These are phyloP conservation scores for Cacoxenus indagator DNA, from an alignment of 2,888 invertebrate species.

Conservation along the genomic window DNA sequence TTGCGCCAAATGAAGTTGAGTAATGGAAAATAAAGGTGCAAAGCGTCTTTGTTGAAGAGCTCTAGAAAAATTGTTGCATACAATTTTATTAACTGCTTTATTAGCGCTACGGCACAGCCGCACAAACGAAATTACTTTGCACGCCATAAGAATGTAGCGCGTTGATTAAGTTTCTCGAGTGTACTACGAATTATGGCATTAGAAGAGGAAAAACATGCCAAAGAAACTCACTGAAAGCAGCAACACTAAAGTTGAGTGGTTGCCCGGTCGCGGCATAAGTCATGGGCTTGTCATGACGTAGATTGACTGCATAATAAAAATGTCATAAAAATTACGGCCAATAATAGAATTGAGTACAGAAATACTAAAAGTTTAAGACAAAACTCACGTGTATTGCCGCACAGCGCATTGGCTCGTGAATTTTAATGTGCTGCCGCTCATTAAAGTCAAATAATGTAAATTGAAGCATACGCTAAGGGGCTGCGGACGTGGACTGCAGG, in stretches of 20 bases:
- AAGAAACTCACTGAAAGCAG: neutral
- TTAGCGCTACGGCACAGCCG: neutral
- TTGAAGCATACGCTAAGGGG: too few species aligned
- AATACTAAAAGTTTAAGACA: too few species aligned
- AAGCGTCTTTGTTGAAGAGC: neutral
- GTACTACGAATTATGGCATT: neutral
- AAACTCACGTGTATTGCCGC: too few species aligned
- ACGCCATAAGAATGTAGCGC: neutral
- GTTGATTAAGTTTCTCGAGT: neutral
- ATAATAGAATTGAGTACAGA: too few species aligned
- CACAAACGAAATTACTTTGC: neutral
- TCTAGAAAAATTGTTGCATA: neutral
- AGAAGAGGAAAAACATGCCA: neutral
- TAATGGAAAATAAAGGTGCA: neutral
- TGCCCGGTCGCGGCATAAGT: neutral
- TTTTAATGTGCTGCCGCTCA: too few species aligned
- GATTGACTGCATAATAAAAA: neutral
- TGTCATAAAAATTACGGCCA: too few species aligned
- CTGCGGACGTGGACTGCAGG: too few species aligned
- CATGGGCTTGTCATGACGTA: neutral
- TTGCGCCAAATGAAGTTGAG: neutral
- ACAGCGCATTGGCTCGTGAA: too few species aligned
- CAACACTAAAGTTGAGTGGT: neutral
- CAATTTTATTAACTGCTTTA: slow-evolving; percentile 3
- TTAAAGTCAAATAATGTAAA: too few species aligned